Evolutionary conservation across 2,888 invertebrate species (phyloP).

Genomic region (Tryphoninae sp.): DNA sequence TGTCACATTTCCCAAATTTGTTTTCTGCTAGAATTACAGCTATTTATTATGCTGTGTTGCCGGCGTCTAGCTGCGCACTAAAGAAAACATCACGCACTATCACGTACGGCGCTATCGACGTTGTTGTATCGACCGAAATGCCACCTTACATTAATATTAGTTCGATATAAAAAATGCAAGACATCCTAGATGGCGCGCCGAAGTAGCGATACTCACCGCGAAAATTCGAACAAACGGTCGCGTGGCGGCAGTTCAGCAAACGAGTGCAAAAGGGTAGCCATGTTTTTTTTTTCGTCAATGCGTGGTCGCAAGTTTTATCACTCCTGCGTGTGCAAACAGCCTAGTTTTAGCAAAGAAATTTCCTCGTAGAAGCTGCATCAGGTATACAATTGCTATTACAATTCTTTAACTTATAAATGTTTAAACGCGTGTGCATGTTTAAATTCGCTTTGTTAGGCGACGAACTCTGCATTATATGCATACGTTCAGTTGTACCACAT

Average conservation of each 20-base stretch:
- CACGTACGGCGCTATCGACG: too few relatives aligned
- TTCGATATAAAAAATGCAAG: too few relatives aligned
- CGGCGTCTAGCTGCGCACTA: not conserved
- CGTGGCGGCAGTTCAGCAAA: too few relatives aligned
- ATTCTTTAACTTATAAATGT: not conserved
- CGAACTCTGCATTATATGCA: not conserved
- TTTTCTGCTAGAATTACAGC: not conserved
- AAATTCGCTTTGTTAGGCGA: not conserved
- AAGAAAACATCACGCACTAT: not conserved
- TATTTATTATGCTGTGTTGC: not conserved
- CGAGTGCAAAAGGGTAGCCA: too few relatives aligned
- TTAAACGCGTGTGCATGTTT: not conserved
- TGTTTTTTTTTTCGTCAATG: too few relatives aligned
- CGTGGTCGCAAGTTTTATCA: not conserved
- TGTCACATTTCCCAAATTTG: not conserved
- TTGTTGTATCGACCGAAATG: too few relatives aligned
- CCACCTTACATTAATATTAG: too few relatives aligned
- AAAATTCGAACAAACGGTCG: not conserved
- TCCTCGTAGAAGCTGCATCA: not conserved
- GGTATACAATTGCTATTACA: not conserved
- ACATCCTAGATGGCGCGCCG: not conserved
- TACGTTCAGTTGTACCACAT: not conserved
- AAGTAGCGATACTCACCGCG: not conserved
- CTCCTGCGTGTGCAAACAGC: not conserved
- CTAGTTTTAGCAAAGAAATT: not conserved